Conservation (phyloP, 2,888 invertebrate genomes). For the Melanostoma mellinum region DNA sequence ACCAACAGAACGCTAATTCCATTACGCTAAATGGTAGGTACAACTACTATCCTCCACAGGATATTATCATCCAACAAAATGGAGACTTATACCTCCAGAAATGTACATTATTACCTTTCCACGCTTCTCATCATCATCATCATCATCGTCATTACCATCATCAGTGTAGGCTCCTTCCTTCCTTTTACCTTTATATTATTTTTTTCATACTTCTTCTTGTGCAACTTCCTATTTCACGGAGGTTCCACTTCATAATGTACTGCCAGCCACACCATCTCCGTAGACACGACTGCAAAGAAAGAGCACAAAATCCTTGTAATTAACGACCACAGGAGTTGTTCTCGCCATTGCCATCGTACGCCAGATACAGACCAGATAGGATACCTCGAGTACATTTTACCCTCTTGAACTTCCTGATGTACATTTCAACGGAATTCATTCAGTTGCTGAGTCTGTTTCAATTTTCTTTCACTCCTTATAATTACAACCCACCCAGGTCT, state of each 20-base stretch:
- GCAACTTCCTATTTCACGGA: slow-evolving; percentile 28
- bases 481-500: slow-evolving; percentile 47
- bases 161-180: slow-evolving; percentile 29
- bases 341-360: neutral
- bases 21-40: slow-evolving; percentile 53
- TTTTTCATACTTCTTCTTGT: slow-evolving; percentile 18
- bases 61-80: slow-evolving; percentile 40
- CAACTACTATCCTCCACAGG: slow-evolving; percentile 12
- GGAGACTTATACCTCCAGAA: slow-evolving; percentile 30
- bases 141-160: slow-evolving; percentile 25
- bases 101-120: slow-evolving; percentile 30
- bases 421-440: slow-evolving; percentile 61
- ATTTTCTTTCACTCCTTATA: slow-evolving; percentile 58
- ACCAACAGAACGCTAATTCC: slow-evolving; percentile 58
- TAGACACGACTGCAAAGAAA: slow-evolving; percentile 6
- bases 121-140: slow-evolving; percentile 4
- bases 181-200: neutral
- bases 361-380: neutral
- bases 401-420: slow-evolving; percentile 61
- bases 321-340: slow-evolving; percentile 67
- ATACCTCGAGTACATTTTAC: slow-evolving; percentile 17
- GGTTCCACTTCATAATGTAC: slow-evolving; percentile 38
- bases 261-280: slow-evolving; percentile 1
- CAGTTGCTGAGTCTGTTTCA: slow-evolving; percentile 64
- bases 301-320: slow-evolving; percentile 46